Conservation (phyloP, 2,113 vertebrate species). For the Paraplagusia blochii region DNA sequence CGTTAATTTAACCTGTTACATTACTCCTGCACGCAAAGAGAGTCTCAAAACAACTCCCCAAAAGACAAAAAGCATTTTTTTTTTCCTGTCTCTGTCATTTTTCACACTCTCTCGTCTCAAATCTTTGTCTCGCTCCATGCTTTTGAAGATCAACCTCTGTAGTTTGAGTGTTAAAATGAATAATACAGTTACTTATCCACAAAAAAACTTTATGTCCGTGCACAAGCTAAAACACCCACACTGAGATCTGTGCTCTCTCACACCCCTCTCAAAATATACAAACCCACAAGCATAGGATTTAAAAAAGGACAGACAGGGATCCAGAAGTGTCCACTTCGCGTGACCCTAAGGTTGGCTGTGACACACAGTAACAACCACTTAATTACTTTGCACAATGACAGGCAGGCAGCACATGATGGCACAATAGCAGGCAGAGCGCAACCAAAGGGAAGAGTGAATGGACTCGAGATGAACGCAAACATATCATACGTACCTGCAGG, state of each 20-base stretch:
- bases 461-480: slow-evolving; percentile 42
- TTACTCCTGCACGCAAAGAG: slow-evolving; percentile 26
- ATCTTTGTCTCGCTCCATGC: slow-evolving; percentile 50
- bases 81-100: slow-evolving; percentile 22
- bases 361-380: slow-evolving; percentile 36
- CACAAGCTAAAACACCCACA: slow-evolving; percentile 16
- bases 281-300: slow-evolving; percentile 39
- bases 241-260: slow-evolving; percentile 29
- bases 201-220: slow-evolving; percentile 52
- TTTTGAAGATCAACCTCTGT: slow-evolving; percentile 38
- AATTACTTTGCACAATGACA: slow-evolving; percentile 46
- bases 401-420: slow-evolving; percentile 27
- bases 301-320: slow-evolving; percentile 30
- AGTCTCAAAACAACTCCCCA: slow-evolving; percentile 41
- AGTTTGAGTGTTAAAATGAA: slow-evolving; percentile 52
- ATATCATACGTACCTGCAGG: slow-evolving; percentile 68
- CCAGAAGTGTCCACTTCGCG: slow-evolving; percentile 21
- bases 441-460: slow-evolving; percentile 51
- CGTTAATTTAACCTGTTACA: slow-evolving; percentile 44
- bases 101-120: slow-evolving; percentile 25
- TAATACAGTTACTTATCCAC: slow-evolving; percentile 48
- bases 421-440: slow-evolving; percentile 25
- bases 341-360: slow-evolving; percentile 25
- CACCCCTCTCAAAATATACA: slow-evolving; percentile 39
- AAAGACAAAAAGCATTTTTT: slow-evolving; percentile 16